Conservation (phyloP, 2,888 invertebrate genomes). For the Drosophila mayaguana region DNA sequence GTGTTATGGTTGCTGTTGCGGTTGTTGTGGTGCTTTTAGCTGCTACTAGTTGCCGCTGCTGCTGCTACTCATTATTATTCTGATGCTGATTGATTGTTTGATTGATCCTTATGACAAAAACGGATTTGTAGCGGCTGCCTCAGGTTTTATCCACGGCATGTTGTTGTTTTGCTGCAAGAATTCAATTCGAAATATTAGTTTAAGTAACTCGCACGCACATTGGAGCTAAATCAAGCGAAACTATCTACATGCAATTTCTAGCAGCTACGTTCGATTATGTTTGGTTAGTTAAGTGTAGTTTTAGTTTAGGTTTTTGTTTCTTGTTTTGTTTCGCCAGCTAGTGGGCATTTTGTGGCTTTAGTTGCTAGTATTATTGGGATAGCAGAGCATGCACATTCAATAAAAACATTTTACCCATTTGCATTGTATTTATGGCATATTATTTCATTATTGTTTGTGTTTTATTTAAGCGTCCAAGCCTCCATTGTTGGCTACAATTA, state of each 20-base stretch:
- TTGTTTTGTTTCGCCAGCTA: constrained; percentile 3
- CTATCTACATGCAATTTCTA: constrained; percentile 58
- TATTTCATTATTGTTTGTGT: constrained; percentile 72
- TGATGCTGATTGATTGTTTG: constrained; percentile 39
- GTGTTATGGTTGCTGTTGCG: constrained; percentile 21
- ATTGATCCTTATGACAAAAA: constrained; percentile 83
- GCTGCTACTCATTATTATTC: constrained; percentile 4
- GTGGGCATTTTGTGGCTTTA: constrained; percentile 6
- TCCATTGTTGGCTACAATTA: constrained; percentile 85
- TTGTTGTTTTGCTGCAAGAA: constrained; percentile 82
- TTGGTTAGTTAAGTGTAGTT: constrained; percentile 31
- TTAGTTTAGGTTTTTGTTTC: neutral
- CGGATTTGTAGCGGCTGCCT: constrained; percentile 85
- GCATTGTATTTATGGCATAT: constrained; percentile 57
- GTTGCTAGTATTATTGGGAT: constrained; percentile 10
- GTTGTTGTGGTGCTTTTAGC: constrained; percentile 15
- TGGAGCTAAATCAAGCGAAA: constrained; percentile 34
- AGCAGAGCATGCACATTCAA: constrained; percentile 73
- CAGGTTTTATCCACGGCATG: constrained; percentile 85
- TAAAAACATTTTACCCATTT: constrained; percentile 83
- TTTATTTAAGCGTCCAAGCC: constrained; percentile 86
- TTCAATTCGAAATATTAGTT: constrained; percentile 17
- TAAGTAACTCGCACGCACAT: neutral
- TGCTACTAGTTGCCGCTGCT: constrained; percentile 21
- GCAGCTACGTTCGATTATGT: constrained; percentile 11